Conservation (phyloP, 2,797 vertebrate genomes). For the Urosaurus nigricauda region DNA sequence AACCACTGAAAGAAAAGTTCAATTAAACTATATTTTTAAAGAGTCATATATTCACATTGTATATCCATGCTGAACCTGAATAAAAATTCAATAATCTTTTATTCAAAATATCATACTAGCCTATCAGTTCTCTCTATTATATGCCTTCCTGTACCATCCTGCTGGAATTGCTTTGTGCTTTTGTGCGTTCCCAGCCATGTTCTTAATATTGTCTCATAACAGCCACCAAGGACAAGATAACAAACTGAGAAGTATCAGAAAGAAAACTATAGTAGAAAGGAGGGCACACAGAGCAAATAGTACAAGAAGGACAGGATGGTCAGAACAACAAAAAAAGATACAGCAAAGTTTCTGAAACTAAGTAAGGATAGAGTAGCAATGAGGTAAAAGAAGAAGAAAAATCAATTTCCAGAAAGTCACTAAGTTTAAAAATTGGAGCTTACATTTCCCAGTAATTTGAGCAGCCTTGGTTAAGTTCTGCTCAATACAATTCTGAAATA, state of each 20-base stretch:
- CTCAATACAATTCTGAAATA: not conserved
- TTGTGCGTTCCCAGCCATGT: not conserved
- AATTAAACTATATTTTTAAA: constrained; percentile 43
- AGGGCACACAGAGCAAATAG: not conserved
- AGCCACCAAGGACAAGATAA: not conserved
- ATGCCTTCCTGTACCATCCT: not conserved
- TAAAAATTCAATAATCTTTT: not conserved
- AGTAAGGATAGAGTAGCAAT: not conserved
- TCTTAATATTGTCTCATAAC: not conserved
- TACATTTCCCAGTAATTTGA: not conserved
- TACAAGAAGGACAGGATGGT: no score
- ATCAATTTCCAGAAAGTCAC: not conserved
- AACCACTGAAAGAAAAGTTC: constrained; percentile 89
- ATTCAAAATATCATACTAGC: not conserved
- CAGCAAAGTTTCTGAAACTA: not conserved
- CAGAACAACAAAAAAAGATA: not conserved
- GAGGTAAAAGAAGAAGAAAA: not conserved
- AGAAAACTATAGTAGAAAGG: not conserved
- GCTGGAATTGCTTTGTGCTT: not conserved
- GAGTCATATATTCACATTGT: constrained; percentile 26
- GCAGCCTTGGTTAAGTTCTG: not conserved
- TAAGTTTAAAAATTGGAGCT: not conserved
- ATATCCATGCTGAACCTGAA: not conserved
- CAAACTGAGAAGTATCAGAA: not conserved
- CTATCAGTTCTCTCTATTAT: not conserved